These are phyloP conservation scores for Limnothrissa miodon DNA, from an alignment of 2,113 vertebrate genomes.

Conservation along the genomic window DNA sequence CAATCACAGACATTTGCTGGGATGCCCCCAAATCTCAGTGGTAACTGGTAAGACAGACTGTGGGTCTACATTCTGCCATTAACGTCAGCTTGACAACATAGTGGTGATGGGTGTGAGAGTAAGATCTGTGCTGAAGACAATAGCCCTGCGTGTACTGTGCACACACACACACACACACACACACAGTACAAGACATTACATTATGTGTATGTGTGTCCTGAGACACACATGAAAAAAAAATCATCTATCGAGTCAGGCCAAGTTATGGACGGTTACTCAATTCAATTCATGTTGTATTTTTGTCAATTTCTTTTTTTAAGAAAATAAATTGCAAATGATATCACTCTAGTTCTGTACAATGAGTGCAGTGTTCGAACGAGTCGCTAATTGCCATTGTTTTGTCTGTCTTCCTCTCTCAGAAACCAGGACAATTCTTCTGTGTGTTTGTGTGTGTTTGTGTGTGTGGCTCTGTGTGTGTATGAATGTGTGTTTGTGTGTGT, in stretches of 20 bases:
- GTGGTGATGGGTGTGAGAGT: neutral
- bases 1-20: no score
- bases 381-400: neutral
- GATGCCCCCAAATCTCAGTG: no score
- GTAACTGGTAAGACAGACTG: neutral
- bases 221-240: neutral
- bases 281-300: neutral
- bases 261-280: neutral
- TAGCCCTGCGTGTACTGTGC: neutral
- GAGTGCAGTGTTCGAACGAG: slow-evolving; percentile 19
- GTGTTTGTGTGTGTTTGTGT: neutral
- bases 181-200: neutral
- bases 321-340: slow-evolving; percentile 45
- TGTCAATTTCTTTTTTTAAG: slow-evolving; percentile 33
- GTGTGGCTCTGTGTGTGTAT: neutral
- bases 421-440: neutral
- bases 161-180: no score
- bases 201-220: neutral
- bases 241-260: slow-evolving; percentile 9
- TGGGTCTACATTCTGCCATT: neutral
- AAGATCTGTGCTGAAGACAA: neutral
- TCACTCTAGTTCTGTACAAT: slow-evolving; percentile 41
- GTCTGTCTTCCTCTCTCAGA: neutral
- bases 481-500: neutral
- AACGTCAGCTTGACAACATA: neutral